Evolutionary conservation across 2,888 invertebrate species (phyloP).

Genomic region (Nebria salina): DNA sequence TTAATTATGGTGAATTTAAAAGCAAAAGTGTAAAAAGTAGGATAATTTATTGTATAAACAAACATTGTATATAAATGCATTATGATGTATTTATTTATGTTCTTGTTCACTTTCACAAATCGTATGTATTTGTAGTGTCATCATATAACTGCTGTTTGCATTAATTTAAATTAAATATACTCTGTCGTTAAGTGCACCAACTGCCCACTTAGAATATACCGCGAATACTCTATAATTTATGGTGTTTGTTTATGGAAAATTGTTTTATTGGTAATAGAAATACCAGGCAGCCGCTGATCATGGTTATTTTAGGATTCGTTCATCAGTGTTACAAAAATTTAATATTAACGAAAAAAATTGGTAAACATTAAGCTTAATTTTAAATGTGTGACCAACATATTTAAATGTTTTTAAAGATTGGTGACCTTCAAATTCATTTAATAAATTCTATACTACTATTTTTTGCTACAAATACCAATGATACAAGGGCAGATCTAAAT

Average conservation of each 20-base stretch:
- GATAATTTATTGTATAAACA: not conserved
- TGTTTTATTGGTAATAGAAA: not conserved
- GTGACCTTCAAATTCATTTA: no score
- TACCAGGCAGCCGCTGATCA: not conserved
- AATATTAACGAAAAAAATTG: not conserved
- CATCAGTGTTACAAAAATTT: not conserved
- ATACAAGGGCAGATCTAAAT: no score
- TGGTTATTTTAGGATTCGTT: no score
- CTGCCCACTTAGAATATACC: slow-evolving; percentile 1
- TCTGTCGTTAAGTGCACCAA: not conserved
- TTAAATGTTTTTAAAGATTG: no score
- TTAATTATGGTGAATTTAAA: not conserved
- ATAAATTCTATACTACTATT: no score
- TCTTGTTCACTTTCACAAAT: not conserved
- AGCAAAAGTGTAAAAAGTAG: not conserved
- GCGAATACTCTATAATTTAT: not conserved
- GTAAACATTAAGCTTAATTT: no score
- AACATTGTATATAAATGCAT: not conserved
- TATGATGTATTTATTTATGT: not conserved
- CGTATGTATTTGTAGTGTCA: not conserved
- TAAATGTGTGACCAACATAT: no score
- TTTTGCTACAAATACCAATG: no score
- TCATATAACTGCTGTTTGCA: slow-evolving; percentile 1
- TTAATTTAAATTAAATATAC: slow-evolving; percentile 1
- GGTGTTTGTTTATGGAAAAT: slow-evolving; percentile 1